Evolutionary conservation across 1,140 invertebrate genomes (phyloP).

Genomic region (Saccostrea cuccullata): DNA sequence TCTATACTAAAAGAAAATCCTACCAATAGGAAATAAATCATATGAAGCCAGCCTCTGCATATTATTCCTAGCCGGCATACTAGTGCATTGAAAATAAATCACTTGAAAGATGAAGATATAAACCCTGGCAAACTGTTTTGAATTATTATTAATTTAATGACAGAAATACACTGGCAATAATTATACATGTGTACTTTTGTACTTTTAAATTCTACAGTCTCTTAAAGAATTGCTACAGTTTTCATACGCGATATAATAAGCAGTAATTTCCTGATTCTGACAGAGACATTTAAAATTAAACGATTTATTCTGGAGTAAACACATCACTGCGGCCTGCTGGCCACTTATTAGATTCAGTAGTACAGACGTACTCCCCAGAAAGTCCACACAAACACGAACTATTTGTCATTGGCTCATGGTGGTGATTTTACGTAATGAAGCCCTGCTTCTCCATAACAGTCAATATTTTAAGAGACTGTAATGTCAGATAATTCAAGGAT

Average conservation of each 20-base stretch:
- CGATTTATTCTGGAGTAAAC: neutral
- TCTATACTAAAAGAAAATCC: neutral
- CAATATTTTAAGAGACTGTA: conserved; percentile 13
- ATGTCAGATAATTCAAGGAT: conserved; percentile 23
- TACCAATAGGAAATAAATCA: no score
- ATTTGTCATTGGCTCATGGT: conserved; percentile 1
- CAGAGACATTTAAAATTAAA: neutral
- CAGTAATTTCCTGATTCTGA: neutral
- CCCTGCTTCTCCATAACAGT: neutral
- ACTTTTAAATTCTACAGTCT: neutral
- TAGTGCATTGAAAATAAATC: no score
- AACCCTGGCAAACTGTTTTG: neutral
- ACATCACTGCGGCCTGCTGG: neutral
- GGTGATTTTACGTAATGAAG: neutral
- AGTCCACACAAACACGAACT: neutral
- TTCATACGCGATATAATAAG: neutral
- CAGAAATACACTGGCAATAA: neutral
- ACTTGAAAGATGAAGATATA: neutral
- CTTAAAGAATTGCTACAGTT: neutral
- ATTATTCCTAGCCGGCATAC: no score
- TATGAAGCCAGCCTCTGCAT: no score
- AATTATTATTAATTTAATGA: neutral
- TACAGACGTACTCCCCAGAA: neutral
- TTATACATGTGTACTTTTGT: neutral
- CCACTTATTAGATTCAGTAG: neutral